Evolutionary conservation across 2,113 vertebrate genomes (phyloP).

Genomic region (Phoenicopterus ruber): DNA sequence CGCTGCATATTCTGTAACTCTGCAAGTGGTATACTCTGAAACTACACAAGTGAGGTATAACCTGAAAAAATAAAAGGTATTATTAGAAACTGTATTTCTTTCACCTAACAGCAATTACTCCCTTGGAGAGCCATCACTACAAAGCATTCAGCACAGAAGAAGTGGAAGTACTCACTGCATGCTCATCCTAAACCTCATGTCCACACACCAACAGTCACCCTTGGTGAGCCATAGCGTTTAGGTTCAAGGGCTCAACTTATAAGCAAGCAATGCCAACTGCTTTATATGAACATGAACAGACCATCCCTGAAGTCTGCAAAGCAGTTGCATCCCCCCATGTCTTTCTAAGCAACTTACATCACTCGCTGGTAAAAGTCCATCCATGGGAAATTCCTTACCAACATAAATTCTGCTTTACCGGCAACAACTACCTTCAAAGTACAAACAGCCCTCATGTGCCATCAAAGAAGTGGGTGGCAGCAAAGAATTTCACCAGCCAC

Average conservation of each 20-base stretch:
- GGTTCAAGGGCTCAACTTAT: background rate
- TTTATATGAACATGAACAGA: background rate
- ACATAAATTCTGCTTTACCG: background rate
- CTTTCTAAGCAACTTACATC: background rate
- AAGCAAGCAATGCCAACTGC: background rate
- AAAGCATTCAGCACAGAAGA: background rate
- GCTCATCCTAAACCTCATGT: background rate
- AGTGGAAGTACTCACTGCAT: background rate
- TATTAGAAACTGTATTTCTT: background rate
- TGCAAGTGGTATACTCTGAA: background rate
- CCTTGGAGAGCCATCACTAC: background rate
- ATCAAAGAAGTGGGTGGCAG: background rate
- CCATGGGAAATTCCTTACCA: background rate
- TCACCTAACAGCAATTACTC: background rate
- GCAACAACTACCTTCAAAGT: background rate
- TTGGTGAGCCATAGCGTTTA: background rate
- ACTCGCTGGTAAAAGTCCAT: background rate
- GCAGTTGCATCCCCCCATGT: background rate
- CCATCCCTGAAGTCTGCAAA: background rate
- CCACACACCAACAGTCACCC: background rate
- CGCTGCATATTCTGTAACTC: background rate
- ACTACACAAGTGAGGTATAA: background rate
- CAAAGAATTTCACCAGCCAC: background rate
- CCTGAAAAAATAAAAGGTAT: background rate
- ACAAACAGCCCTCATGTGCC: accelerated